Percentiles rank a stretch among this genome's conserved stretches.
phyloP scores from a whole-genome alignment of 2,797 vertebrate genomes.

The Pipistrellus pipistrellus region DNA sequence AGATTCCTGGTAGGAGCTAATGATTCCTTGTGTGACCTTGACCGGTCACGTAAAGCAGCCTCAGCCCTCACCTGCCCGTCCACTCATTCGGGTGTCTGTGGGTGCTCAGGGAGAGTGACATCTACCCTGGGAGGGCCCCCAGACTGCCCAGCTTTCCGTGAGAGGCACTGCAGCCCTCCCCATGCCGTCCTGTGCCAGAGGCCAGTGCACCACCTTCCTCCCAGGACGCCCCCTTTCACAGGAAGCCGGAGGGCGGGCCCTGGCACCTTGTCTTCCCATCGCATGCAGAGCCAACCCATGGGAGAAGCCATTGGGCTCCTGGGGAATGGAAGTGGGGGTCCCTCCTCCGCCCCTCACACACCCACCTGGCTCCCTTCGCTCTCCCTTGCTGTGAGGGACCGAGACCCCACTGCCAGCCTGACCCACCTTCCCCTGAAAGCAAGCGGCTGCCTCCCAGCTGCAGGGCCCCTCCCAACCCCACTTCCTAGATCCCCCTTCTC shows the following conservation, averaged over 20 bases:
- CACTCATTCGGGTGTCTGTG: neutral
- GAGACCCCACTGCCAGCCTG: neutral
- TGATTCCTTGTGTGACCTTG: constrained; percentile 22
- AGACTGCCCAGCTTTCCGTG: neutral
- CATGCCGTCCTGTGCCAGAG: neutral
- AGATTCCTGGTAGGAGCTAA: neutral
- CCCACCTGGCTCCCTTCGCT: neutral
- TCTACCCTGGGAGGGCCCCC: neutral
- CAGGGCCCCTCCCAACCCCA: neutral
- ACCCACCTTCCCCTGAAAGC: neutral
- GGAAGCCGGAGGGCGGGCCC: neutral
- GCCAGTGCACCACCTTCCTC: neutral
- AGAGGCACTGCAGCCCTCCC: neutral
- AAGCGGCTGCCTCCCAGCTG: neutral
- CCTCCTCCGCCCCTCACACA: neutral
- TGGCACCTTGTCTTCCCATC: neutral
- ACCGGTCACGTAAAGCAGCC: neutral
- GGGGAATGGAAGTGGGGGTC: too few relatives aligned
- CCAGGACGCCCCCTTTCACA: neutral
- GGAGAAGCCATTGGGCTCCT: neutral
- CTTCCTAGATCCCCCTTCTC: neutral
- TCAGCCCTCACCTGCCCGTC: neutral
- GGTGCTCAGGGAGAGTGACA: neutral
- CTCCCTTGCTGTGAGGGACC: neutral
- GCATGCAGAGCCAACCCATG: neutral